Base-by-base conservation (phyloP, 1,140 invertebrate species). In the Danaus plexippus region DNA sequence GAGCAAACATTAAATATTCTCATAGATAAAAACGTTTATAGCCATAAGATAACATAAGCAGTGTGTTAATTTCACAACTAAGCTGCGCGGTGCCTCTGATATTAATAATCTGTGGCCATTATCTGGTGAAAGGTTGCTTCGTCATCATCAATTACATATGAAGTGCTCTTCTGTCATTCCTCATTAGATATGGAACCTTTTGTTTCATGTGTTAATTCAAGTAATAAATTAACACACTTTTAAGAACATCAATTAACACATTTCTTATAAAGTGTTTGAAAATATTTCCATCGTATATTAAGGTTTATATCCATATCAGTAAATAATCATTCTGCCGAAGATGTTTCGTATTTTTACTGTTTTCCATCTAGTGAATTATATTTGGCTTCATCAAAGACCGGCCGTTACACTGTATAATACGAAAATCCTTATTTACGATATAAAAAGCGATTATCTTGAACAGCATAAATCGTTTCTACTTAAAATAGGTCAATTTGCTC, bases 1-100 rank as follows among this genome's bases (percentile, higher is more conserved):
- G 41, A 52, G 46, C 61, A 63, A 66, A 66, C 59, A 61, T 54
- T 13, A 40, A 59, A 47, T 51, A 48, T 56, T 56, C 59, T 54
- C 10, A 46, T 48, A 60, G 56, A 65, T 62, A 65, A 65, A 61
- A 57, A 48, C 22, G 5, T 32, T 32, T 32, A 32, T 32, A 32
- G 22, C 32, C 57, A 57, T 63, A 60, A 63, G 64, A 63, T 60
- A 60, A 66, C 60, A 63, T 66, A 66, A 63, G 61, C 32, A 47
- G 57, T 32, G 22, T 57, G 52, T 63, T 66, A 66, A 63, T 63
- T 66, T 66, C 61, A 66, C 60, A 60, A 66, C 59, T 60, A 64
- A 64, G 59, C 63, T 63, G 63, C 54, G 57, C 57, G 54, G 50
- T 54, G 44, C 42, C 56, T 50, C 51, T 61, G 53, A 54, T 63